phyloP scores from a whole-genome alignment of 2,113 vertebrate species.

The Perca flavescens region DNA sequence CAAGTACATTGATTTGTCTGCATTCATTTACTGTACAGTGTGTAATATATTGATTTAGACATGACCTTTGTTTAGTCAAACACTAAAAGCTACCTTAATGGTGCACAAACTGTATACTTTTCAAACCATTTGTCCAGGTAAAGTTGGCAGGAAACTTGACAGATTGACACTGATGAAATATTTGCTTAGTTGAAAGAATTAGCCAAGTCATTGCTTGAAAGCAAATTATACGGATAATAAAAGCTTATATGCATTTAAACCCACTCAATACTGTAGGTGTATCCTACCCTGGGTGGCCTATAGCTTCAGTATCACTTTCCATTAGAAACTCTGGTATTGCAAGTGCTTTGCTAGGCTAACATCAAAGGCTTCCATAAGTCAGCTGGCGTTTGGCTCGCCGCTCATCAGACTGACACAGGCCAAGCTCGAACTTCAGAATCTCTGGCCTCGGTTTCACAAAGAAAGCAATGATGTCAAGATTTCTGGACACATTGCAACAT shows the following conservation, averaged over 20 bases:
- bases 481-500: slow-evolving; percentile 72
- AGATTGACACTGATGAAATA: slow-evolving; percentile 30
- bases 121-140: slow-evolving; percentile 26
- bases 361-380: slow-evolving; percentile 71
- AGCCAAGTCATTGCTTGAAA: slow-evolving; percentile 11
- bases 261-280: background rate
- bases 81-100: slow-evolving; percentile 7
- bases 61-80: slow-evolving; percentile 4
- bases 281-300: slow-evolving; percentile 55
- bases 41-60: slow-evolving; percentile 2
- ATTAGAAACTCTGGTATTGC: slow-evolving; percentile 14
- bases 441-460: slow-evolving; percentile 57
- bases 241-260: slow-evolving; percentile 42
- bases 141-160: slow-evolving; percentile 34
- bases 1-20: background rate
- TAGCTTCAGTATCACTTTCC: slow-evolving; percentile 20
- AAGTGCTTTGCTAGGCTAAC: slow-evolving; percentile 29
- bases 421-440: slow-evolving; percentile 60
- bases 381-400: slow-evolving; percentile 61
- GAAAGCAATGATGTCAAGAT: slow-evolving; percentile 75
- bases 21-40: slow-evolving; percentile 3
- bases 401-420: slow-evolving; percentile 56
- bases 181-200: slow-evolving; percentile 46
- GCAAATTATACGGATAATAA: slow-evolving; percentile 51
- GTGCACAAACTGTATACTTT: slow-evolving; percentile 7